Base-by-base conservation (phyloP, 1,140 invertebrate species). In the Drosophila subobscura region DNA sequence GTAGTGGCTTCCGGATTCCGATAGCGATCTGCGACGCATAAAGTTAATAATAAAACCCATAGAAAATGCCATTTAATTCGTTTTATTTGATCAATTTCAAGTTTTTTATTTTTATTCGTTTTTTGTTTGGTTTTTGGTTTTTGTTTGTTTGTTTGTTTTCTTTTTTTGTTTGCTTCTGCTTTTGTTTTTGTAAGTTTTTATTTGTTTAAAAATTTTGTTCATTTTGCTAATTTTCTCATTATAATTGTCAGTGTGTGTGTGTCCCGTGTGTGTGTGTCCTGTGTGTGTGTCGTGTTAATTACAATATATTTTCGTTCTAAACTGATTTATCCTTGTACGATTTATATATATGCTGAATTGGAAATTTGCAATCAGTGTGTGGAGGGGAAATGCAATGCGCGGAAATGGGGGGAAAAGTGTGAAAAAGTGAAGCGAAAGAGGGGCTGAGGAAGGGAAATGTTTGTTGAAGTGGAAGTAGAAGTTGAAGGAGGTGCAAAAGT, bases 161-260 rank as follows among this genome's bases (percentile, higher is more conserved):
- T 63, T 53, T 63, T 70, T 66, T 57, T 29, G 59, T 56, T 63
- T 70, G 60, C 57, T 46, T 57, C 37, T 50, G 29, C 25, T 14
- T 49, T 55, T 29, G 12, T 45, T 63, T 72, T 79, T 79, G 84
- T 61, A 77, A 83, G 77, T 72, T 88, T 88, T 88, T 88, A 88
- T 88, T 83, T 88, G 79, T 84, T 88, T 88, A 89, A 89, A 86
- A 88, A 88, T 88, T 79, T 88, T 88, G 84, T 88, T 88, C 83
- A 88, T 83, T 86, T 88, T 88, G 84, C 83, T 88, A 88, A 88
- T 88, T 83, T 83, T 73, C 60, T 80, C 68, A 77, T 81, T 85
- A 81, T 86, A 86, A 86, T 85, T 80, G 67, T 78, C 59, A 71
- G 56, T 64, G 7, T 41, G 51, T 44, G 41, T 55, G 2, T 55